Evolutionary conservation across 2,797 vertebrate species (phyloP), one percentile per base, ranked within the genome.

Genomic region (Pangasius sanitwongsei): DNA sequence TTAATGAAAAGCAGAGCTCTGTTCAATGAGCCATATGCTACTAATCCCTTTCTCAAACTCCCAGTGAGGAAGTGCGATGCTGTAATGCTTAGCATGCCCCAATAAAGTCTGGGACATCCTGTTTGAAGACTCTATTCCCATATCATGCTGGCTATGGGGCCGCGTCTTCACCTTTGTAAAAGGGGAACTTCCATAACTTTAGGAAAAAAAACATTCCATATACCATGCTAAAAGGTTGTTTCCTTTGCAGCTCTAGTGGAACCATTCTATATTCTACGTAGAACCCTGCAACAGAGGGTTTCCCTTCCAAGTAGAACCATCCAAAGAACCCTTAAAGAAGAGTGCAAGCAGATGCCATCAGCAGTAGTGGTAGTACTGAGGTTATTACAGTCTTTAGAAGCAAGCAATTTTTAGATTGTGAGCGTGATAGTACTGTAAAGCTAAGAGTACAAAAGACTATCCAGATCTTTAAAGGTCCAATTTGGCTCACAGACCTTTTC

Each of bases 101-200:
- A 93, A 94, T 94, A 95, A 95, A 95, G 92, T 93, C 86, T 57
- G 74, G 88, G 82, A 92, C 93, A 94, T 95, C 93, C 93, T 94
- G 93, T 95, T 94, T 92, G 90, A 92, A 94, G 89, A 89, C 92
- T 92, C 92, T 83, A 89, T 92, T 90, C 90, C 88, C 89, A 92
- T 90, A 88, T 88, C 87, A 88, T 83, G 85, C 75, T 87, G 84
- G 78, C 88, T 83, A 90, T 41, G 77, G 81, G 87, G 88, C 75
- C 87, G 84, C 53, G 57, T 88, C 87, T 92, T 86, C 88, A 89
- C 88, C 92, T 90, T 90, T 86, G 75, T 50, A 75, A 87, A 89
- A 83, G 75, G 75, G 41, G 61, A 37, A 50, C 44, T 70, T 87
- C 70, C 63, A 55, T 31, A 72, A 67, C 50, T 69, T 85, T 70